These are phyloP conservation scores for Phataginus tricuspis DNA, from an alignment of 2,797 vertebrate genomes.

Conservation along the genomic window DNA sequence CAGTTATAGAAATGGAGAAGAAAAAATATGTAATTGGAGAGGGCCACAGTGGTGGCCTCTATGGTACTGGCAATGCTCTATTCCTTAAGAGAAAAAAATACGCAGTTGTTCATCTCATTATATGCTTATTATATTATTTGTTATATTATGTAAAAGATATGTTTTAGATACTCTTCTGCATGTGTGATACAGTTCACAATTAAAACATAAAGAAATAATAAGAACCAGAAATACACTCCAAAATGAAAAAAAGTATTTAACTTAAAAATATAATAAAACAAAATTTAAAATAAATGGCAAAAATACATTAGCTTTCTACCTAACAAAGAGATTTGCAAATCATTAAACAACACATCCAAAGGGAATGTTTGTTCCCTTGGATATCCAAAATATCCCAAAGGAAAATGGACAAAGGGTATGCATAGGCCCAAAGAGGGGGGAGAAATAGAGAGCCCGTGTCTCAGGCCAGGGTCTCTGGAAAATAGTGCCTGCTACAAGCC, in stretches of 20 bases:
- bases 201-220: not conserved
- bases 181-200: not conserved
- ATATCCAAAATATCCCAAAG: not conserved
- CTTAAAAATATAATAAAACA: not conserved
- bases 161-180: not conserved
- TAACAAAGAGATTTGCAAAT: not conserved
- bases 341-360: not conserved
- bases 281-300: not conserved
- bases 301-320: not conserved
- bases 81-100: not conserved
- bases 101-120: not conserved
- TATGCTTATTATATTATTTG: not conserved
- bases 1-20: not conserved
- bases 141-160: not conserved
- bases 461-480: not conserved
- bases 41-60: not conserved
- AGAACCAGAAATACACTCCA: not conserved
- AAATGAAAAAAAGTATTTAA: not conserved
- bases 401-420: not conserved
- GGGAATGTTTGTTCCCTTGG: too few relatives aligned
- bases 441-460: not conserved
- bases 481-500: not conserved
- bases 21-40: not conserved
- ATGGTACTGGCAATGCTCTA: not conserved
- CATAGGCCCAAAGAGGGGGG: not conserved